A percentile compares a stretch with the other conserved stretches of the same genome.
phyloP scores from a whole-genome alignment of 2,797 vertebrate species.

The Pogoniulus pusillus region DNA sequence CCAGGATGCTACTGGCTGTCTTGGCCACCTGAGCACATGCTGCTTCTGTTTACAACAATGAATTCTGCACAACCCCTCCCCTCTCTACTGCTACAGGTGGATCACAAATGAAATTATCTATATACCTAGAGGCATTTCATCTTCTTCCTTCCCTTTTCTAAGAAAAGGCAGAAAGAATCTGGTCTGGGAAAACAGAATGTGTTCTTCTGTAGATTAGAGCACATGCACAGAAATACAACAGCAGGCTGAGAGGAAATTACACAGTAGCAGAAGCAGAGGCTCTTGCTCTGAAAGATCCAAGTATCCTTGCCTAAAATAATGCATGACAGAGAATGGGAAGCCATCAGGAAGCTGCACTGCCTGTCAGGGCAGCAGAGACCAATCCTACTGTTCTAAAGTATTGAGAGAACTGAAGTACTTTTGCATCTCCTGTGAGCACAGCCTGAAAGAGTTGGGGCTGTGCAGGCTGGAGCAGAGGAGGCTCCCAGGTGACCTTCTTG shows the following conservation, averaged over 20 bases:
- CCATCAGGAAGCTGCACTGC: neutral
- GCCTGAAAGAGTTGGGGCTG: too few relatives aligned
- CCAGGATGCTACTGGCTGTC: too few relatives aligned
- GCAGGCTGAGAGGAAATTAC: neutral
- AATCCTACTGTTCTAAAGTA: neutral
- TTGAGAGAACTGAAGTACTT: neutral
- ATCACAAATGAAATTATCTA: neutral
- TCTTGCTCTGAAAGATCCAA: neutral
- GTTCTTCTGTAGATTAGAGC: neutral
- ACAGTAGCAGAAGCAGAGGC: neutral
- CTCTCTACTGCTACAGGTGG: neutral
- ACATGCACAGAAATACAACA: neutral
- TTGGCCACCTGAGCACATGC: neutral
- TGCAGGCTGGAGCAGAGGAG: too few relatives aligned
- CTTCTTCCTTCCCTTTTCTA: neutral
- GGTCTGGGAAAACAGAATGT: neutral
- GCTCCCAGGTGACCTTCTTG: too few relatives aligned
- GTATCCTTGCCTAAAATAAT: neutral
- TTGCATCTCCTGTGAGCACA: too few relatives aligned
- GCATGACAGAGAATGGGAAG: neutral
- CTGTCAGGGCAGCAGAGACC: neutral
- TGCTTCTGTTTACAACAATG: neutral
- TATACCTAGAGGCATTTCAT: neutral
- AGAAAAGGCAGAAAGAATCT: neutral
- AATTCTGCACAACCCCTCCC: neutral